These are phyloP conservation scores for Nemotelus pantherinus DNA, from an alignment of 2,888 invertebrate species.

Conservation along the genomic window DNA sequence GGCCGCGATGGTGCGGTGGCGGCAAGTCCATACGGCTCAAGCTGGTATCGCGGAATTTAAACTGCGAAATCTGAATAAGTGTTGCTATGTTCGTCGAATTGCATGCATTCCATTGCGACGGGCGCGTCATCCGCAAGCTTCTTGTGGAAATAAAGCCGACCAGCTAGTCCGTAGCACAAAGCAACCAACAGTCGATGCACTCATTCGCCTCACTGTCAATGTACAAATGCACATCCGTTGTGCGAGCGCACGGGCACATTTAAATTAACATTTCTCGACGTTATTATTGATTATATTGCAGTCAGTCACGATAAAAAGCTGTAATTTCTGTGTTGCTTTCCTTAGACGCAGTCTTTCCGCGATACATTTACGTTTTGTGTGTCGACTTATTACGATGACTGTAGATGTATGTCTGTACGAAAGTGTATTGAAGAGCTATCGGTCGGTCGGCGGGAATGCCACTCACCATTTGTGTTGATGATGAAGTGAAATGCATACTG, in stretches of 20 bases:
- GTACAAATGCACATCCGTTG: constrained; percentile 37
- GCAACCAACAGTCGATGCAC: not conserved
- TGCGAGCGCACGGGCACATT: constrained; percentile 29
- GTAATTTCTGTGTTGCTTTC: constrained; percentile 30
- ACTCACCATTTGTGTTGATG: not conserved
- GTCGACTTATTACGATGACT: not conserved
- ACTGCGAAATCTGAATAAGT: too few species aligned
- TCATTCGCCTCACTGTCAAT: not conserved
- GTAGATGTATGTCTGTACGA: not conserved
- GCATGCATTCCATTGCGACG: too few species aligned
- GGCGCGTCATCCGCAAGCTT: too few species aligned
- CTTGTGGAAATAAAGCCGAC: too few species aligned
- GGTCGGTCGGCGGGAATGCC: not conserved
- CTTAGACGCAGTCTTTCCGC: not conserved
- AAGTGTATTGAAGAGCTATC: not conserved
- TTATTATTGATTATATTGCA: constrained; percentile 42
- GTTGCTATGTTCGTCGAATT: too few species aligned
- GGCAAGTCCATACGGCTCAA: not conserved
- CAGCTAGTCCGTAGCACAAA: too few species aligned
- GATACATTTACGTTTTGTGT: not conserved
- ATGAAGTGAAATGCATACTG: not conserved
- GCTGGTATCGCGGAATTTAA: too few species aligned
- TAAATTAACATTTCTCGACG: constrained; percentile 39
- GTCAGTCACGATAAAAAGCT: constrained; percentile 39
- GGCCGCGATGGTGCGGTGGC: not conserved